Evolutionary conservation across 2,113 vertebrate genomes (phyloP), one percentile per base, ranked within the genome.

Genomic region (Muscicapa adusta): DNA sequence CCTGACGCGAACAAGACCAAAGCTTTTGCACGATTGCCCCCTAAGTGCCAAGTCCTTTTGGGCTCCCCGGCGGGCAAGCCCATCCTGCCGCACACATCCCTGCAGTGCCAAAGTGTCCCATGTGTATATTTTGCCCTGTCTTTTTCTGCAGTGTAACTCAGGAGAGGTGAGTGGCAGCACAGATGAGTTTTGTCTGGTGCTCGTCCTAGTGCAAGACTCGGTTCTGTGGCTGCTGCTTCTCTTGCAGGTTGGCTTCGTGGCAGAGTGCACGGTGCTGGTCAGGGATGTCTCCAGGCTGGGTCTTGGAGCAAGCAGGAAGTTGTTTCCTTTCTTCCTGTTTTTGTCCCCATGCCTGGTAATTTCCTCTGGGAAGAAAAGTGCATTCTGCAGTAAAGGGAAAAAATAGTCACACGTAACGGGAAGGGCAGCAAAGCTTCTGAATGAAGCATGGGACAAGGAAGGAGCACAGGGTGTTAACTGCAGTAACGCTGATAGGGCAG

Each of bases 241-340:
- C 43, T 17, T 17, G 80, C 84, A 45, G 73, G 65, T 78, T 81
- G 76, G 93, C 66, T 88, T 76, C 2, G 15, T 8, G 18, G 33
- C 0, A 18, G 31, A 29, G 26, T 22, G 62, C 25, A 4, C 17
- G 5, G 66, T 10, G 66, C 58, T 62, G 89, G 51, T 63, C 81
- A 42, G 92, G 56, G 92, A 83, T 89, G 74, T 82, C 91, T 92
- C 77, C 77, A 62, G 60, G 67, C 82, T 0, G 23, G 75, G 62
- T 88, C 89, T 72, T 5, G 3, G 45, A 85, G 31, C 3, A 14
- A 94, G 93, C 88, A 92, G 95, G 96, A 96, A 95, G 91, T 73
- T 96, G 91, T 82, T 91, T 92, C 83, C 71, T 88, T 94, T 89
- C 91, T 97, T 96, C 97, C 96, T 92, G 95, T 93, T 94, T 96